Conservation (phyloP, 2,888 invertebrate genomes). For the Stegophylla sp. region DNA sequence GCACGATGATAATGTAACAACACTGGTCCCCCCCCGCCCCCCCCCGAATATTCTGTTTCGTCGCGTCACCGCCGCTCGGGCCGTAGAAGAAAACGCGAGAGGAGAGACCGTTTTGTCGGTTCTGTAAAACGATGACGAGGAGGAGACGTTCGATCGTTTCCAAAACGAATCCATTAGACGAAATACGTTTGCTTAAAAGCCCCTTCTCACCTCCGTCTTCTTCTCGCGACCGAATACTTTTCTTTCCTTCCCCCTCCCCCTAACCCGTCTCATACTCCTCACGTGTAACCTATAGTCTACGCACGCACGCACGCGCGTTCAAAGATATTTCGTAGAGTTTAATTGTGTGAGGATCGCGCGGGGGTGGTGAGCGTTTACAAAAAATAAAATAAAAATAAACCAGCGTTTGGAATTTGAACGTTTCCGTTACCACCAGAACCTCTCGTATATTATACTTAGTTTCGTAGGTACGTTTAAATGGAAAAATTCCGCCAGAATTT, state of each 20-base stretch:
- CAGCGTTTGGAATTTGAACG: slow-evolving; percentile 48
- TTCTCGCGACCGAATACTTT: not conserved
- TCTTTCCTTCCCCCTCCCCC: not conserved
- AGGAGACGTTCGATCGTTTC: slow-evolving; percentile 1
- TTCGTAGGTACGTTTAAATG: slow-evolving; percentile 28
- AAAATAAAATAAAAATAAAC: no score
- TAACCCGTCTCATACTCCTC: not conserved
- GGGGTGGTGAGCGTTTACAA: not conserved
- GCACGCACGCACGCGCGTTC: not conserved
- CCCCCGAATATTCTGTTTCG: not conserved
- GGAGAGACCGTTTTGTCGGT: not conserved
- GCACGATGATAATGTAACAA: not conserved
- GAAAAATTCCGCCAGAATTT: slow-evolving; percentile 21
- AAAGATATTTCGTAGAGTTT: not conserved
- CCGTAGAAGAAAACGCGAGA: not conserved
- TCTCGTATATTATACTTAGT: no score
- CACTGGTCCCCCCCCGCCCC: no score
- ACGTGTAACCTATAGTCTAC: not conserved
- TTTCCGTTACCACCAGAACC: no score
- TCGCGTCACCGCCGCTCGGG: no score
- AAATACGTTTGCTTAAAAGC: slow-evolving; percentile 21
- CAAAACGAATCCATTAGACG: slow-evolving; percentile 22
- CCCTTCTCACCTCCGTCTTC: not conserved
- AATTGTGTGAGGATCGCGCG: not conserved
- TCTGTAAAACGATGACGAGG: not conserved